These are phyloP conservation scores for Sebastes fasciatus DNA, from an alignment of 2,113 vertebrate species.

Conservation along the genomic window DNA sequence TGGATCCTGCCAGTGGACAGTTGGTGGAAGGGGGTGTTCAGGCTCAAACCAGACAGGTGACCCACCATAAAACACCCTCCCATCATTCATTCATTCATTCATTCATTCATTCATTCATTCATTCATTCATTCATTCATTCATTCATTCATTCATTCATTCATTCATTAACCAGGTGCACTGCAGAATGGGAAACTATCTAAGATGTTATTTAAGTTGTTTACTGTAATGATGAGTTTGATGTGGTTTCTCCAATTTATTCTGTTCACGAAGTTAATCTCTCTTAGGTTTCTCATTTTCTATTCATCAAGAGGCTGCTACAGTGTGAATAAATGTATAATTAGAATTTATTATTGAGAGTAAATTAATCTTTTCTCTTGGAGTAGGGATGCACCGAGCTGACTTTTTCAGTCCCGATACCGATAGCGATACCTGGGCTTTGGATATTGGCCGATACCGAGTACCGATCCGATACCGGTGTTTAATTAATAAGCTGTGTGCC, in stretches of 20 bases:
- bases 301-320: background rate
- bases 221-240: background rate
- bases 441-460: too few relatives aligned
- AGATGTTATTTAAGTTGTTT: background rate
- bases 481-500: too few relatives aligned
- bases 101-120: too few relatives aligned
- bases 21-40: constrained; percentile 90
- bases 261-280: background rate
- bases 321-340: background rate
- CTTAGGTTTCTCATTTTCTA: background rate
- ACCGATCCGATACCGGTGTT: too few relatives aligned
- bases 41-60: constrained; percentile 91
- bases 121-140: too few relatives aligned
- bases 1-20: constrained; percentile 88
- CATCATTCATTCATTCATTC: too few relatives aligned
- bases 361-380: too few relatives aligned
- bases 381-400: too few relatives aligned
- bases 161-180: background rate
- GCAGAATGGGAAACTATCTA: background rate
- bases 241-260: background rate
- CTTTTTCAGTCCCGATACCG: too few relatives aligned
- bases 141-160: background rate
- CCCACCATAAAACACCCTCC: background rate
- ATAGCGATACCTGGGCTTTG: too few relatives aligned
- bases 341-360: background rate